Evolutionary conservation across 35 echinoderm and acorn worm species (phyloP), one percentile per base, ranked within the genome.

Genomic region (Heliocidaris erythrogramma): DNA sequence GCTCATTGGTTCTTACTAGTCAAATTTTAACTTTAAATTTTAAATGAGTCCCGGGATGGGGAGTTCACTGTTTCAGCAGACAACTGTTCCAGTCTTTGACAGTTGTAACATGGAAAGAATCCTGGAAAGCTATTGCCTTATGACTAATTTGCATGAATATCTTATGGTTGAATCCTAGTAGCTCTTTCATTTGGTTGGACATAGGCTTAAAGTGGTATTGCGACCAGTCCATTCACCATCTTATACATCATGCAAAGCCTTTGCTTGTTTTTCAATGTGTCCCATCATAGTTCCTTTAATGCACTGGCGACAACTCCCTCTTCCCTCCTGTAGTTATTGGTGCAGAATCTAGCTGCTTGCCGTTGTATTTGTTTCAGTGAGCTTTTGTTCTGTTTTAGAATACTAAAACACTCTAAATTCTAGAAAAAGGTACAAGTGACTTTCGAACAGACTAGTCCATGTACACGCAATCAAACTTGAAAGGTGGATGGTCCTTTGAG

Each of bases 271-370:
- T 94, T 9, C 21, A 47, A 21, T 87, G 94, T 94, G 78, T 88
- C 94, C 94, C 94, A 94, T 94, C 65, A n/a, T n/a, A n/a, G 78
- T 49, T 94, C 94, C 32, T 88, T 71, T 2, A 94, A 61, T 27
- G 65, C 32, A 14, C 16, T 88, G 31, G 65, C 86, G 16, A 27
- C 93, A 7, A 29, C 59, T 9, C 60, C 56, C n/a, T 94, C 59
- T 21, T 35, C 49, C 27, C 35, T 49, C 31, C 30, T 49, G 90
- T 49, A 48, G 42, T 92, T 48, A 48, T 49, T 47, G 9, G 49
- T 86, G 32, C 85, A 86, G 32, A 86, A 29, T 86, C 61, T 71
- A 24, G 61, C 61, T 71, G 61, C 61, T 71, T 71, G 61, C 11
- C 24, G 61, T 71, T 71, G 85, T 9, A 86, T 86, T 29, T 18